Base-by-base conservation (phyloP, 1,140 invertebrate genomes). In the Glossosoma conforme region DNA sequence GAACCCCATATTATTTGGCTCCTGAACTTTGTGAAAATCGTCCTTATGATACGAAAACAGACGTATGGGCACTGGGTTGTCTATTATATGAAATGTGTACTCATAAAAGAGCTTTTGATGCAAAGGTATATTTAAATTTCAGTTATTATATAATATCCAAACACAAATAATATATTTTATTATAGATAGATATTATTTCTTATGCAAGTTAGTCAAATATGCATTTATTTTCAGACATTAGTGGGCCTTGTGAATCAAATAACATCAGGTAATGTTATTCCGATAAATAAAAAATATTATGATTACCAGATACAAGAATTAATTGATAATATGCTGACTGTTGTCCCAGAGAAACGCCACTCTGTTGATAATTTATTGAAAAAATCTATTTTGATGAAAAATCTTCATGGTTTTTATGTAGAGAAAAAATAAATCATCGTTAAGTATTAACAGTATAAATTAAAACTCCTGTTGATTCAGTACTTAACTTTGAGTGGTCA, bases 41-140 rank as follows among this genome's bases (percentile, higher is more conserved):
- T 62, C 75, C 79, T 19, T 91, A 89, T 56, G 80, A 86, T 64
- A 76, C 76, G 4, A 87, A 87, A 70, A 85, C 81, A 56, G 91
- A 94, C 63, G 81, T 93, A 52, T 93, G 90, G 91, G 85, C 88
- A 13, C 71, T 91, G 42, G 91, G 91, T 2, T 91, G 90, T 65
- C 77, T 93, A 52, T 63, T 93, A 8, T 92, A 89, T 66, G 88
- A 93, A 64, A 67, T 80, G 64, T 80, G 78, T 54, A 75, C 75
- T 3, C 73, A 79, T 58, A 75, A 70, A 58, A 69, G 75, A 54
- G 72, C 77, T 44, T 80, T 78, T 64, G 71, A 78, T 35, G 67
- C 77, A 41, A 65, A 73, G 54, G 76, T 79, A 69, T 68, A 55
- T 59, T 25, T 24, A 69, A 68, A 55, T 59, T 25, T 24, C 15